Evolutionary conservation across 2,113 vertebrate genomes (phyloP), one percentile per base, ranked within the genome.

Genomic region (Cyprinodon variegatus): DNA sequence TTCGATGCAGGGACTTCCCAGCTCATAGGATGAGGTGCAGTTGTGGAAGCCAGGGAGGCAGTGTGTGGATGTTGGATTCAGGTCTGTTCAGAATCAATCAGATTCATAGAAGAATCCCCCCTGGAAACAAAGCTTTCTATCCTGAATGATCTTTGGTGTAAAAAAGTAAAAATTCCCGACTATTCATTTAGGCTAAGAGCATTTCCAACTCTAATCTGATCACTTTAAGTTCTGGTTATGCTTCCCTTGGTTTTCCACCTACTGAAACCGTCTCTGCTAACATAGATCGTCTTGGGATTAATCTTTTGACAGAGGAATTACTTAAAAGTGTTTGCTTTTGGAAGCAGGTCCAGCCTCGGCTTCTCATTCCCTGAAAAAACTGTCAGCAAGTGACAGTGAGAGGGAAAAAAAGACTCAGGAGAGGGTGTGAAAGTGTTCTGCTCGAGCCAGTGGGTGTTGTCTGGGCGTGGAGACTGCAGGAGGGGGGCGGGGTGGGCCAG

Each of bases 1-100:
- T 87, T 78, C 78, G 76, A 61, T 77, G 72, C 74, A 83, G 90
- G 91, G 90, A 92, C 89, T 92, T 93, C 90, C 89, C 92, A 84
- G 59, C 65, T 61, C 61, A 11, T 66, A 77, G 76, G 68, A 72
- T 81, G 78, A 86, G 81, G 85, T 77, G 81, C 76, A 83, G 57
- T 36, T 70, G 71, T 65, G 68, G 72, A 72, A 70, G 41, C 57
- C 9, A 76, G 41, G 2, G 39, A 59, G 36, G 45, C 15, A 77
- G 63, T 63, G 65, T 65, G 39, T 17, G 62, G 71, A 20, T 64
- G 20, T 37, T 60, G 45, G 41, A 76, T 40, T 48, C 39, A 72
- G 45, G 4, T 20, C 66, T 77, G 82, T 62, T 78, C 65, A 40
- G 64, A 76, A 61, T 80, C 61, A 0, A 63, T 15, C 17, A 11